phyloP scores from a whole-genome alignment of 2,888 invertebrate species.

The Drosophila demipolita region DNA sequence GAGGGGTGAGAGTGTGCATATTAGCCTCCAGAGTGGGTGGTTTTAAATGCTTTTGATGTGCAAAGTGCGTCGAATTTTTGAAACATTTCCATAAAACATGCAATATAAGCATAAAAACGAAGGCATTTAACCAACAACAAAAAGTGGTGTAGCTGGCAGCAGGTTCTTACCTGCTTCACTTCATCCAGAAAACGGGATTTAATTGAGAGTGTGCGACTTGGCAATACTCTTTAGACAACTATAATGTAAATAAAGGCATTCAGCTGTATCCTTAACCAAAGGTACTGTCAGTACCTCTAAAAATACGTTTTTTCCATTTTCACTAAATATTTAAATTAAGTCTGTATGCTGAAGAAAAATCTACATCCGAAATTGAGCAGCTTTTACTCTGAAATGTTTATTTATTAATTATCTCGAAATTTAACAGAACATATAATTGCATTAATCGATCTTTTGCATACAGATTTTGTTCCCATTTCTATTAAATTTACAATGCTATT shows the following conservation, averaged over 20 bases:
- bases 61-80: constrained; percentile 67
- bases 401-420: neutral
- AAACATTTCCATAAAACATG: constrained; percentile 81
- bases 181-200: neutral
- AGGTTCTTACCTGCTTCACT: neutral
- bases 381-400: neutral
- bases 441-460: neutral
- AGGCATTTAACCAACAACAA: constrained; percentile 12
- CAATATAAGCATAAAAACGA: constrained; percentile 69
- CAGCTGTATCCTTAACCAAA: too few relatives aligned
- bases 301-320: neutral
- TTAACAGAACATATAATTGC: neutral
- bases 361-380: neutral
- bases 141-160: neutral
- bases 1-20: neutral
- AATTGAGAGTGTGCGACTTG: neutral
- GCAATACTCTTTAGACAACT: neutral
- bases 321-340: fast-evolving
- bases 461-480: neutral
- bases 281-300: neutral
- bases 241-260: neutral
- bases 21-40: constrained; percentile 47
- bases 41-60: constrained; percentile 75
- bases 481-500: neutral
- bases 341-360: neutral